These are phyloP conservation scores for Tyria jacobaeae DNA, from an alignment of 2,888 invertebrate genomes.

Conservation along the genomic window DNA sequence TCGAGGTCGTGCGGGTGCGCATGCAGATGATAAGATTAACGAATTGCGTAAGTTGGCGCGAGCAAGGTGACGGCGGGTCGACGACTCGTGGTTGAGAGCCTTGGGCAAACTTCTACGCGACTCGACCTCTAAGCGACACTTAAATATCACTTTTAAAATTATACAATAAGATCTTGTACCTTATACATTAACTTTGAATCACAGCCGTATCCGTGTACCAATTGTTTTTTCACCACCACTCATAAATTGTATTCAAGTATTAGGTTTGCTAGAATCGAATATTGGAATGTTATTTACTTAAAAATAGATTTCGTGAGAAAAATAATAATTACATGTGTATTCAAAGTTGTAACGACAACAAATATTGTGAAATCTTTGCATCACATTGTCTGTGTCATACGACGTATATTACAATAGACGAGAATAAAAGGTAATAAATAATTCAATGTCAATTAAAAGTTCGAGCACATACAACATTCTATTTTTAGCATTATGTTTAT, in stretches of 20 bases:
- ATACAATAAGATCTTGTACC: constrained; percentile 40
- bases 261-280: neutral
- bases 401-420: constrained; percentile 3
- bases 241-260: neutral
- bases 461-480: constrained; percentile 14
- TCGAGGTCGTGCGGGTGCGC: constrained; percentile 77
- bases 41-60: constrained; percentile 83
- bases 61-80: constrained; percentile 85
- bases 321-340: neutral
- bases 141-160: constrained; percentile 58
- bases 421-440: constrained; percentile 10
- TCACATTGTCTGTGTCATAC: too few species aligned
- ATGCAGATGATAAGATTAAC: constrained; percentile 85
- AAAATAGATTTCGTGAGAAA: neutral
- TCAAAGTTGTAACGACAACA: neutral
- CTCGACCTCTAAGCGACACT: constrained; percentile 78
- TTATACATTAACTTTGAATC: too few species aligned
- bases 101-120: constrained; percentile 76
- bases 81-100: constrained; percentile 78
- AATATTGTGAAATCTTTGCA: neutral
- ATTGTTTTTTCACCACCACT: neutral
- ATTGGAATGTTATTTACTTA: neutral
- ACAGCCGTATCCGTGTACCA: neutral
- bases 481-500: constrained; percentile 18
- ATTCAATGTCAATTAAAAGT: constrained; percentile 18